Evolutionary conservation across 64 coral and sea anemone species (phyloP), one percentile per base, ranked within the genome.

Genomic region (Catalaphyllia jardinei): DNA sequence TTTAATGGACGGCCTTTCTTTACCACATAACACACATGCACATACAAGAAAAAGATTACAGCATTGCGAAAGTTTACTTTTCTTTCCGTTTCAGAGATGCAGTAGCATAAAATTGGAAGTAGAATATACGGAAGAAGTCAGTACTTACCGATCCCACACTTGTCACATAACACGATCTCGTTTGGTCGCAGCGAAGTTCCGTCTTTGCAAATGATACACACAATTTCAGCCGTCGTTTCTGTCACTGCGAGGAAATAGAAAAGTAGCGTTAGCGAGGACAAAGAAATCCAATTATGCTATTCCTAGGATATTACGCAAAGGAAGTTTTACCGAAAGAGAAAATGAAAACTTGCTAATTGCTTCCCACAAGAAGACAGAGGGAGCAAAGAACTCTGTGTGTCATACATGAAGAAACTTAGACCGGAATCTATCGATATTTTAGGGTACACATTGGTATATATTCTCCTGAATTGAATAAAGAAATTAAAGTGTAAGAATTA

Each of bases 131-230:
- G 82, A 91, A 86, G 31, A 17, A 46, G 8, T 35, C 33, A 35
- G 33, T 67, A 91, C 97, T 99, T 87, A 99, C 97, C 97, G 72
- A 99, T 99, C 11, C 97, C 97, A 77, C 97, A 99, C 91, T 99
- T 99, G 90, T 99, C 97, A 89, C 97, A 99, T 54, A 99, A 74
- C 61, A 99, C 97, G 61, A 99, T 99, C 77, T 99, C 97, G 85
- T 99, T 99, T 29, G 97, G 97, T 75, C 78, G 73, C 52, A 80
- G 82, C 72, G 93, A 95, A 77, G 90, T 82, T 31, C 97, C 97
- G 93, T 99, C 97, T 64, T 99, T 99, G 90, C 97, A 99, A 55
- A 99, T 95, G 89, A 99, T 99, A 90, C 97, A 99, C 73, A 99
- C 97, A 84, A 99, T 99, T 91, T 99, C 97, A 52, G 97, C 97